Conservation (phyloP, 2,797 vertebrate species). For the Neopelma chrysocephalum region DNA sequence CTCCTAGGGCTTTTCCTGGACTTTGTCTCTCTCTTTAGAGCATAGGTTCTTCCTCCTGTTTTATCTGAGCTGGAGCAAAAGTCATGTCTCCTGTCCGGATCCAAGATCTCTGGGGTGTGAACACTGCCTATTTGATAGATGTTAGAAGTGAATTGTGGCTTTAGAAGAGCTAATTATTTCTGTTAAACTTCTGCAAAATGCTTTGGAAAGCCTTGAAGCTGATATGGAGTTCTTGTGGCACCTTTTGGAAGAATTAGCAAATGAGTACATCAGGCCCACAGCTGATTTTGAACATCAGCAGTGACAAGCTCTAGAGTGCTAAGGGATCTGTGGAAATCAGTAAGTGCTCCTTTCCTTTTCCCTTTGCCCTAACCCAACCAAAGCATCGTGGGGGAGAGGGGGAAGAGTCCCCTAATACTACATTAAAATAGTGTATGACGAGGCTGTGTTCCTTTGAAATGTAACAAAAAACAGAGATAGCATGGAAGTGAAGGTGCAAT, state of each 20-base stretch:
- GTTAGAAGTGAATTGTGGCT: background rate
- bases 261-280: background rate
- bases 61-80: background rate
- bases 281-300: background rate
- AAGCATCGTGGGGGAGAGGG: background rate
- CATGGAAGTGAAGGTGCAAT: background rate
- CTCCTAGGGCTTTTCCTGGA: background rate
- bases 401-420: background rate
- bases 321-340: background rate
- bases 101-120: background rate
- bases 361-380: background rate
- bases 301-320: background rate
- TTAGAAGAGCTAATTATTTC: background rate
- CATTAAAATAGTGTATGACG: background rate
- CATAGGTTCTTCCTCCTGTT: background rate
- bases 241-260: background rate
- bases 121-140: background rate
- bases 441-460: background rate
- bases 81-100: background rate
- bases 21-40: background rate
- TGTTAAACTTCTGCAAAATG: background rate
- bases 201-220: background rate
- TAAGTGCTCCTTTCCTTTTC: background rate
- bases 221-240: background rate
- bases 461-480: background rate